phyloP scores from a whole-genome alignment of 2,888 invertebrate genomes.

The Agrochola macilenta region DNA sequence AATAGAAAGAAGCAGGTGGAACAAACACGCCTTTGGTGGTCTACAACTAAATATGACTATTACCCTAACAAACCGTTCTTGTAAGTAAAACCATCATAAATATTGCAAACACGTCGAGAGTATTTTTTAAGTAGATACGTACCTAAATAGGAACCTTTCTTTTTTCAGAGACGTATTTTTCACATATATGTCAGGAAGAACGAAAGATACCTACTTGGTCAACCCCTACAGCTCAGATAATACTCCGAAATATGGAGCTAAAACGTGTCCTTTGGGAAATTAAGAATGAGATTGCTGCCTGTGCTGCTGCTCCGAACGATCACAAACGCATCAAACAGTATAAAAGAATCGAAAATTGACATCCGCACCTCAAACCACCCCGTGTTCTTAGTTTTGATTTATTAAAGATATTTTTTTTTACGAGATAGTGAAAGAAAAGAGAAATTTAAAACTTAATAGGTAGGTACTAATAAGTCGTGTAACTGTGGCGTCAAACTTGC shows the following conservation, averaged over 20 bases:
- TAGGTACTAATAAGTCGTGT: not conserved
- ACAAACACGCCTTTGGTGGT: conserved; percentile 85
- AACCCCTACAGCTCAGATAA: conserved; percentile 80
- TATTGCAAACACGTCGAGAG: not conserved
- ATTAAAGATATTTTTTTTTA: not conserved
- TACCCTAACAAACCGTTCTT: conserved; percentile 83
- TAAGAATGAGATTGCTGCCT: conserved; percentile 1
- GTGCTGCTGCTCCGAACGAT: not conserved
- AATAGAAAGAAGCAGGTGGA: conserved; percentile 80
- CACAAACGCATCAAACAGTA: not conserved
- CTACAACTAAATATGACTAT: conserved; percentile 83
- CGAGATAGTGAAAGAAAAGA: too few relatives aligned
- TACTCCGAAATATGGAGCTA: conserved; percentile 79
- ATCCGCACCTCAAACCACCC: not conserved
- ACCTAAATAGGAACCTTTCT: not conserved
- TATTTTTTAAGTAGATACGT: too few relatives aligned
- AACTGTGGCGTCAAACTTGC: conserved; percentile 4
- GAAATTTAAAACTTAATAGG: not conserved
- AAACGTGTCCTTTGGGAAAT: conserved; percentile 80
- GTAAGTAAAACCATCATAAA: conserved; percentile 71
- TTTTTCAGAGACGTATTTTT: conserved; percentile 84
- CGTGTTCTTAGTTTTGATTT: not conserved
- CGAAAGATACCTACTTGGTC: conserved; percentile 81
- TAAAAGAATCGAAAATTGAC: conserved; percentile 6
- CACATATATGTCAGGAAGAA: conserved; percentile 85